A percentile compares a stretch with the other conserved stretches of the same genome.
Evolutionary conservation across 2,113 vertebrate genomes (phyloP).

Genomic region (Nematolebias whitei): DNA sequence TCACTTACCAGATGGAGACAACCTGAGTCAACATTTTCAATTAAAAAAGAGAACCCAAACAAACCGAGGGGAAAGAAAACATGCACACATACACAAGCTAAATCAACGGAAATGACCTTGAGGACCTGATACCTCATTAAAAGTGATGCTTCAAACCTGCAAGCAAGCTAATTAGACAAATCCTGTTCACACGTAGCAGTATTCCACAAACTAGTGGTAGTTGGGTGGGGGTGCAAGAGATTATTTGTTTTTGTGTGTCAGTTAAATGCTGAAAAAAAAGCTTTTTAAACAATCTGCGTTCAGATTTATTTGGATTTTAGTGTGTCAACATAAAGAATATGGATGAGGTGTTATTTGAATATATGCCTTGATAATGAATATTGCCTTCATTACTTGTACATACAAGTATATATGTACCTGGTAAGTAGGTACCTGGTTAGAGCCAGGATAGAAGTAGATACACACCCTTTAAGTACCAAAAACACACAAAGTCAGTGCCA

Average conservation of each 20-base stretch:
- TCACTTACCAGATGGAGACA: conserved; percentile 78
- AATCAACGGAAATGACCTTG: conserved; percentile 76
- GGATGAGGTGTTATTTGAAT: neutral
- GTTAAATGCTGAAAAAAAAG: conserved; percentile 54
- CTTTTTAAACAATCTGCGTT: conserved; percentile 44
- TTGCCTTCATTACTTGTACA: too few relatives aligned
- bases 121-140: conserved; percentile 79
- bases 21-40: conserved; percentile 78
- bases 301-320: conserved; percentile 48
- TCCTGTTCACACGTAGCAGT: conserved; percentile 72
- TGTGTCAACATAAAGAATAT: conserved; percentile 35
- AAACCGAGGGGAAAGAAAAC: conserved; percentile 65
- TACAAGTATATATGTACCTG: too few relatives aligned
- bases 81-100: conserved; percentile 51
- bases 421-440: too few relatives aligned
- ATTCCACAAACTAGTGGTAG: conserved; percentile 46
- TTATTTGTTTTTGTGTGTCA: conserved; percentile 42
- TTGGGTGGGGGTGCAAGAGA: conserved; percentile 45
- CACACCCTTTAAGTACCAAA: too few relatives aligned
- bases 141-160: conserved; percentile 73
- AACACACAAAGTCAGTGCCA: too few relatives aligned
- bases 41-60: conserved; percentile 73
- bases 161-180: conserved; percentile 78
- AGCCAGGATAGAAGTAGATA: too few relatives aligned
- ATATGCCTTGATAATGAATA: too few relatives aligned